Evolutionary conservation across 2,797 vertebrate genomes (phyloP).

Genomic region (Cyclura pinguis): DNA sequence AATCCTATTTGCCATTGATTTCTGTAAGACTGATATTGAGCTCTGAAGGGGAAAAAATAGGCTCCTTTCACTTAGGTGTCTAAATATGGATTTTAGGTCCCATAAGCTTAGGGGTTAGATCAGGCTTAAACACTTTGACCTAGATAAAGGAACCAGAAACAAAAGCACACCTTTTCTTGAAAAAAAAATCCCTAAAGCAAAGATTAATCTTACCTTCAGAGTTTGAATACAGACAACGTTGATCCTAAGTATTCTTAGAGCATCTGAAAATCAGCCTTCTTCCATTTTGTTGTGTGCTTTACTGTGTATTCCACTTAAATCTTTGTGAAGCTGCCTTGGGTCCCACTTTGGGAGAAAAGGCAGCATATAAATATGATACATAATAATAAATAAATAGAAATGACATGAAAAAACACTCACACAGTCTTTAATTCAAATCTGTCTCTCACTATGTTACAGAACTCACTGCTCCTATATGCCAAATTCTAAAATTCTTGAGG

Average conservation of each 20-base stretch:
- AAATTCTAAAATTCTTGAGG: background rate
- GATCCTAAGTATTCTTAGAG: conserved; percentile 31
- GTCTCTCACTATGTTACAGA: background rate
- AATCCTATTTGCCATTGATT: conserved; percentile 39
- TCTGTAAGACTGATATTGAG: conserved; percentile 24
- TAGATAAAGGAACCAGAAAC: conserved; percentile 52
- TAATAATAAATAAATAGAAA: background rate
- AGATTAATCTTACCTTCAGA: conserved; percentile 27
- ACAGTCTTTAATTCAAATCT: background rate
- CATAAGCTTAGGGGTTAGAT: conserved; percentile 24
- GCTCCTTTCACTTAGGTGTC: conserved; percentile 6
- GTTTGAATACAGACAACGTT: conserved; percentile 18
- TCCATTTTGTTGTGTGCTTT: conserved; percentile 23
- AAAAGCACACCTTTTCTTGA: conserved; percentile 34
- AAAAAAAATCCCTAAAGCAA: conserved; percentile 31
- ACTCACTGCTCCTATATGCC: background rate
- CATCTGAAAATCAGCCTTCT: conserved; percentile 26
- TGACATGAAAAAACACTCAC: background rate
- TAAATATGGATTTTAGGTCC: conserved; percentile 43
- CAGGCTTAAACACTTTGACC: conserved; percentile 30
- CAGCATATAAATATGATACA: no score
- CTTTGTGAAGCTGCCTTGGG: background rate
- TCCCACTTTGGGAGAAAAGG: no score
- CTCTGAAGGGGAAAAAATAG: background rate
- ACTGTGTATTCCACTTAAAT: conserved; percentile 27